phyloP scores from a whole-genome alignment of 2,888 invertebrate genomes.

The Cataglyphis albicans region DNA sequence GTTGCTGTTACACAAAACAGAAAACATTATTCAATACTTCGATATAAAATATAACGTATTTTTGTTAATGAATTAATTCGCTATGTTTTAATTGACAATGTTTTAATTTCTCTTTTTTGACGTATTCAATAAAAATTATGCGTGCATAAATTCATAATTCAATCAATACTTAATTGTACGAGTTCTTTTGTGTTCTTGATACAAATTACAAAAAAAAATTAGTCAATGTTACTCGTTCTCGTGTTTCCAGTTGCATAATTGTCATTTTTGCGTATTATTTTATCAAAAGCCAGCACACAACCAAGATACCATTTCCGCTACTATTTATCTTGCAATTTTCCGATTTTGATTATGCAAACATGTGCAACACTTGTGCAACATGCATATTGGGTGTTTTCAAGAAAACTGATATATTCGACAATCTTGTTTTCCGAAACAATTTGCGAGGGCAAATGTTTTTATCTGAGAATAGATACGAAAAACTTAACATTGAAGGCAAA shows the following conservation, averaged over 20 bases:
- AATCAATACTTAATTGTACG: background rate
- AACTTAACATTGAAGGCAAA: background rate
- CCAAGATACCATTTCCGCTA: background rate
- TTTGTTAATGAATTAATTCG: background rate
- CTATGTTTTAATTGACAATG: background rate
- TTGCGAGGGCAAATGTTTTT: background rate
- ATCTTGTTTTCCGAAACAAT: background rate
- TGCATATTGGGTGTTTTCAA: background rate
- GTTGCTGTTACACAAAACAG: background rate
- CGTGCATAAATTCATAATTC: background rate
- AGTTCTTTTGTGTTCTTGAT: background rate
- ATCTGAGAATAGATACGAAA: background rate
- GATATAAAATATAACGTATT: background rate
- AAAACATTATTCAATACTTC: background rate
- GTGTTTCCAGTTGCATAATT: background rate
- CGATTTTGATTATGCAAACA: conserved; percentile 9
- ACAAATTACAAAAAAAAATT: conserved; percentile 1
- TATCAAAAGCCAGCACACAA: background rate
- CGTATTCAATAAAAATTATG: conserved; percentile 2
- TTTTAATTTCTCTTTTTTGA: background rate
- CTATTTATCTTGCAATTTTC: background rate
- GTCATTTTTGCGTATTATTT: background rate
- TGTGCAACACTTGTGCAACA: background rate
- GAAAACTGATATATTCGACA: background rate
- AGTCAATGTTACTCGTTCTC: background rate